Evolutionary conservation across 1,140 invertebrate species (phyloP), one percentile per base, ranked within the genome.

Genomic region (Conus ventricosus): DNA sequence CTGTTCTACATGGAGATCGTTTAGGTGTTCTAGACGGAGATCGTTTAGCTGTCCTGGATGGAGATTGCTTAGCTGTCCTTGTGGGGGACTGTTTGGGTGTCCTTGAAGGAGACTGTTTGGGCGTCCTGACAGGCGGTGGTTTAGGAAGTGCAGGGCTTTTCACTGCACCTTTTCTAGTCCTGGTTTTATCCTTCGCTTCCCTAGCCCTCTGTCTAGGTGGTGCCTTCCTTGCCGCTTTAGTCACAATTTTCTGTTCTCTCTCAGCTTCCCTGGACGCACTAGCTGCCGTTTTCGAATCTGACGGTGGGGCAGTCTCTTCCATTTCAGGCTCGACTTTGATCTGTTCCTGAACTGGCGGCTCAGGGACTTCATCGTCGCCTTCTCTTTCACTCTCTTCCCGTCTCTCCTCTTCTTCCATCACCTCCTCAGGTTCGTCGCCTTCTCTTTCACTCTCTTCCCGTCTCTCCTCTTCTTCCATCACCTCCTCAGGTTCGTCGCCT

Each of bases 151-250:
- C 15, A 20, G 39, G 5, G 51, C 51, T 13, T 81, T 81, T 81
- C 39, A 51, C 51, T 15, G 5, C 6, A 81, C 51, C 39, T 55
- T 81, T 84, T 63, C 57, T 84, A 60, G 82, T 84, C 82, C 82
- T 84, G 54, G 82, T 84, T 84, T 63, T 84, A 84, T 84, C 82
- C 54, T 84, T 84, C 8, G 82, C 82, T 67, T 84, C 82, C 54
- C 82, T 84, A 54, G 82, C 27, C 27, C 27, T 84, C 7, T 20
- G 54, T 53, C 27, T 60, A 4, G 25, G n/a, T 39, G n/a, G 25
- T 4, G 82, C 54, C 27, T 84, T 84, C 51, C 82, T 84, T 8
- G 82, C 82, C 4, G 76, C 27, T 78, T 78, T 78, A 39, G 76
- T 78, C 76, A 11, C 39, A 11, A 78, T 25, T 78, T 78, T 78